Evolutionary conservation across 1,140 invertebrate genomes (phyloP).

Genomic region (Laupala kohalensis): DNA sequence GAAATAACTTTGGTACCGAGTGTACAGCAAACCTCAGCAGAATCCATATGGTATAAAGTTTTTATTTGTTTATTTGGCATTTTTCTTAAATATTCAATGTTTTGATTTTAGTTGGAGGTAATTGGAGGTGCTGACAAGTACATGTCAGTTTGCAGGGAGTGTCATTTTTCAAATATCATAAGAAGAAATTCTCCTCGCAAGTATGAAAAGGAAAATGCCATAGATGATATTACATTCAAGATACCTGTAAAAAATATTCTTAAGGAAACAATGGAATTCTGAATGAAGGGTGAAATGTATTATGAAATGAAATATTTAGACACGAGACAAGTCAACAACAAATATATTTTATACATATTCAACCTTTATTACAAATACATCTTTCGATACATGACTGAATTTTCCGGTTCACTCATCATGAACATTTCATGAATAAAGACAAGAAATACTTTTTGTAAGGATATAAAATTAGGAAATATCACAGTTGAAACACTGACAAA

Average conservation of each 20-base stretch:
- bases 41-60: too few species aligned
- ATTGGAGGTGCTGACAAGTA: conserved; percentile 50
- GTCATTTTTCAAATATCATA: conserved; percentile 23
- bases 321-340: too few species aligned
- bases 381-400: too few species aligned
- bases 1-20: too few species aligned
- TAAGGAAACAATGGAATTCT: background rate
- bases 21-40: too few species aligned
- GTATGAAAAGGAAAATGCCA: background rate
- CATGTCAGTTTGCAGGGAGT: conserved; percentile 42
- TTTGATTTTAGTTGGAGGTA: conserved; percentile 36
- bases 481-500: background rate
- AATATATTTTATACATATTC: background rate
- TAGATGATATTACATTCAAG: background rate
- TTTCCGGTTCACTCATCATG: too few species aligned
- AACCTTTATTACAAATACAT: too few species aligned
- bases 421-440: too few species aligned
- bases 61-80: too few species aligned
- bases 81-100: background rate
- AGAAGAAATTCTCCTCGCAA: background rate
- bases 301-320: background rate
- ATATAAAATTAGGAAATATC: background rate
- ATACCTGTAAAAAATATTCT: background rate
- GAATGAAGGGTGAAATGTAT: background rate
- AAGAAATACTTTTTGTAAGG: too few species aligned